Conservation (phyloP, 2,797 vertebrate genomes). For the Momotus momota region DNA sequence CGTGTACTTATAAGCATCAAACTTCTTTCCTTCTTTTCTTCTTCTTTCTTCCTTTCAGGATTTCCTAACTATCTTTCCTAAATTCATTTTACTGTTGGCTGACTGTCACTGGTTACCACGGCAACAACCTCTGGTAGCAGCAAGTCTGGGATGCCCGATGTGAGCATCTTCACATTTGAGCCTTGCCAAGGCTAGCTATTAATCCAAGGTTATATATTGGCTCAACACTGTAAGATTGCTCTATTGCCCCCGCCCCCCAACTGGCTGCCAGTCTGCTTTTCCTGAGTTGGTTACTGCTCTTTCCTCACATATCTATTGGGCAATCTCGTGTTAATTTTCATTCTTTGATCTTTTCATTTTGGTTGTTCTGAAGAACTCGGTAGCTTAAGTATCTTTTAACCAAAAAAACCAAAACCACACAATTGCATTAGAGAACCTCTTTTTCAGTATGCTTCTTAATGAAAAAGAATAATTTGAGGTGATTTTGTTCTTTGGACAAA, state of each 20-base stretch:
- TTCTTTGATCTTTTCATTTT: conserved; percentile 2
- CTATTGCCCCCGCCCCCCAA: conserved; percentile 35
- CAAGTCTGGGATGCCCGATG: conserved; percentile 49
- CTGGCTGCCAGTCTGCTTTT: conserved; percentile 35
- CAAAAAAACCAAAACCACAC: neutral
- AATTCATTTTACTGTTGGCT: conserved; percentile 49
- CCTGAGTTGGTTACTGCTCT: conserved; percentile 31
- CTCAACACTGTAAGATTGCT: conserved; percentile 49
- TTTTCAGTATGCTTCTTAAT: neutral
- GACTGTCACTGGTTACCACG: conserved; percentile 64
- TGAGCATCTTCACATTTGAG: conserved; percentile 65
- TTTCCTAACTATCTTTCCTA: conserved; percentile 43
- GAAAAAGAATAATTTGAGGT: neutral
- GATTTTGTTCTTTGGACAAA: neutral
- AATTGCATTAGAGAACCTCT: conserved; percentile 14
- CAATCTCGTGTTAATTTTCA: conserved; percentile 46
- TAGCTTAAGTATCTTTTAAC: neutral
- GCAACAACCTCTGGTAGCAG: conserved; percentile 69
- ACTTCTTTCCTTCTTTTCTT: conserved; percentile 11
- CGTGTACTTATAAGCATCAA: neutral
- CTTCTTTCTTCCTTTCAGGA: conserved; percentile 14
- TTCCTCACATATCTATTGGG: conserved; percentile 27
- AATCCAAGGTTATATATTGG: conserved; percentile 54
- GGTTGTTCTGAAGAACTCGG: neutral
- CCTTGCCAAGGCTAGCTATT: conserved; percentile 61